Evolutionary conservation across 2,797 vertebrate genomes (phyloP).

Genomic region (Triplophysa yarkandensis): DNA sequence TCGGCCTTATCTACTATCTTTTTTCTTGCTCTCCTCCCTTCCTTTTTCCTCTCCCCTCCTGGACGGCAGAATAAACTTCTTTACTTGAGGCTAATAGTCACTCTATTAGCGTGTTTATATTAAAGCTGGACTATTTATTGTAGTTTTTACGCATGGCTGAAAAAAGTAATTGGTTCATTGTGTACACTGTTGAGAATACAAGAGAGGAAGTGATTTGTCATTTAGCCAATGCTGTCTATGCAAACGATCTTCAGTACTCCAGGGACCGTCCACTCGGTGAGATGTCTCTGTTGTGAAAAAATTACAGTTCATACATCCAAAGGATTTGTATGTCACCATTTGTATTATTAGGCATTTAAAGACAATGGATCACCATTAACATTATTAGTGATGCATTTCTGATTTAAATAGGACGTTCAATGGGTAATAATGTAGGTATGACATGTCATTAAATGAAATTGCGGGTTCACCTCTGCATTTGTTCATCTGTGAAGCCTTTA

Average conservation of each 20-base stretch:
- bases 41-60: background rate
- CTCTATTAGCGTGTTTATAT: slow-evolving; percentile 23
- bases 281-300: background rate
- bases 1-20: background rate
- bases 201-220: slow-evolving; percentile 23
- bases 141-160: slow-evolving; percentile 9
- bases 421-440: background rate
- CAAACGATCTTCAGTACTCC: background rate
- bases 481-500: background rate
- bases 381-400: background rate
- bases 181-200: slow-evolving; percentile 13
- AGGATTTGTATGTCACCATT: background rate
- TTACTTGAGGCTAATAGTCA: slow-evolving; percentile 14
- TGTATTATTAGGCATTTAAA: background rate
- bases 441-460: background rate
- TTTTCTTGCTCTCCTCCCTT: background rate
- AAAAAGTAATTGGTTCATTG: slow-evolving; percentile 28
- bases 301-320: background rate
- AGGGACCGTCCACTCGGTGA: background rate
- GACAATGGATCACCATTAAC: background rate
- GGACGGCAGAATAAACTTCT: background rate
- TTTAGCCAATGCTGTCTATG: slow-evolving; percentile 28
- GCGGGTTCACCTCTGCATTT: too few relatives aligned
- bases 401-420: background rate
- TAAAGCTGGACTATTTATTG: slow-evolving; percentile 23